Conservation (phyloP, 2,113 vertebrate genomes). For the Actenoides hombroni region DNA sequence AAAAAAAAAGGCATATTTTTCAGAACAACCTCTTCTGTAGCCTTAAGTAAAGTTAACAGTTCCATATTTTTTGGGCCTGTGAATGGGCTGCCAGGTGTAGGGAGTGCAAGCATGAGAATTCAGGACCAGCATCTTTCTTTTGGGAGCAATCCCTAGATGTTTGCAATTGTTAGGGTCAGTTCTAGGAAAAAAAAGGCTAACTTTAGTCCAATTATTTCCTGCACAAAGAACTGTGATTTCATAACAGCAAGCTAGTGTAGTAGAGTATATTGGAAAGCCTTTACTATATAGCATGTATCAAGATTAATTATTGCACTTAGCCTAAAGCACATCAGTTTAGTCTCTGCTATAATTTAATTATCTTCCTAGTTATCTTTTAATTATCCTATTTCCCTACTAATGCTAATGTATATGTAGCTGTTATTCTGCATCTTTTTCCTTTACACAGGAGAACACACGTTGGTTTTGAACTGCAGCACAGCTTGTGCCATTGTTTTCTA, state of each 20-base stretch:
- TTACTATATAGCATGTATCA: conserved; percentile 24
- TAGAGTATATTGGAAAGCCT: background rate
- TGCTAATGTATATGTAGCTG: background rate
- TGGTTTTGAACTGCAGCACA: background rate
- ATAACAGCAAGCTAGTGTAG: background rate
- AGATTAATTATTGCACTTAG: conserved; percentile 62
- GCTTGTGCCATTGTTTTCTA: background rate
- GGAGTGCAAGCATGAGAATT: no score
- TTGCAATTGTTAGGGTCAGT: no score
- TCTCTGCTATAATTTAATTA: conserved; percentile 60
- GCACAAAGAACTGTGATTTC: background rate
- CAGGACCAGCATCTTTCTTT: no score
- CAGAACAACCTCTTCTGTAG: no score
- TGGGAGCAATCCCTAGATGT: no score
- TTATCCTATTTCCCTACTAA: background rate
- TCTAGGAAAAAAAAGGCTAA: no score
- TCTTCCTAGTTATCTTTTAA: conserved; percentile 62
- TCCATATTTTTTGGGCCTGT: no score
- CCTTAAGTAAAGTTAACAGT: no score
- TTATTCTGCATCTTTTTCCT: background rate
- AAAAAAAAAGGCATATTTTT: no score
- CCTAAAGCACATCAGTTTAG: conserved; percentile 39
- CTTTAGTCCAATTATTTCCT: conserved; percentile 13
- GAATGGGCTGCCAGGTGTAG: no score
- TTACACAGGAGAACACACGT: background rate